Percentiles rank a stretch among this genome's conserved stretches.
Conservation (phyloP, 2,797 vertebrate genomes). For the Harpagifer antarcticus region DNA sequence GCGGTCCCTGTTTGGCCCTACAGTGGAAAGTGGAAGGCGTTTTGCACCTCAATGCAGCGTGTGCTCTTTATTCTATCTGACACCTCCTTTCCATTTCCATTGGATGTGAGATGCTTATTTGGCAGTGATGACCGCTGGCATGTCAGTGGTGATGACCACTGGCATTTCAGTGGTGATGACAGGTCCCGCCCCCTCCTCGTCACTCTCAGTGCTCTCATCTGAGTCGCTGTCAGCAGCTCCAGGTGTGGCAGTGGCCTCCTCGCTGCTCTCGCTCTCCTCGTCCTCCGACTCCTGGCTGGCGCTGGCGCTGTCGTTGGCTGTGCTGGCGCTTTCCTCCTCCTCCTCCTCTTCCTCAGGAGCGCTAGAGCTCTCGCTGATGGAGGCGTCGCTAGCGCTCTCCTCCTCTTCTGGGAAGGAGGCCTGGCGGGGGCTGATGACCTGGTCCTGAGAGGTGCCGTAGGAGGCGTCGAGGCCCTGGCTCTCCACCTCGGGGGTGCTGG, state of each 20-base stretch:
- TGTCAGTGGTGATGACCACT: constrained; percentile 70
- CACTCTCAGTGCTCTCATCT: constrained; percentile 77
- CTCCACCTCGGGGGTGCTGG: constrained; percentile 85
- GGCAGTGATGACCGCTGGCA: constrained; percentile 74
- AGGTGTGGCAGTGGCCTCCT: constrained; percentile 79
- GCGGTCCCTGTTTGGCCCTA: constrained; percentile 51
- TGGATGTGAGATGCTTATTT: constrained; percentile 70
- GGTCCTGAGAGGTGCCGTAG: constrained; percentile 56
- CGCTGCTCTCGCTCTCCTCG: constrained; percentile 80
- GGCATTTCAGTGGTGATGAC: constrained; percentile 60
- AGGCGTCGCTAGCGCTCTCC: constrained; percentile 44
- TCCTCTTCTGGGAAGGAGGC: constrained; percentile 56
- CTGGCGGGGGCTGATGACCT: constrained; percentile 57
- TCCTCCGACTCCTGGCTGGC: constrained; percentile 71
- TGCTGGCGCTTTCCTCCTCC: constrained; percentile 61
- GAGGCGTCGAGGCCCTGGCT: constrained; percentile 76
- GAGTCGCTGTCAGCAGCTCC: constrained; percentile 78
- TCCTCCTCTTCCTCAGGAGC: constrained; percentile 64
- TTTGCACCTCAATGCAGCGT: constrained; percentile 53
- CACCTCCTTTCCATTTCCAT: constrained; percentile 17
- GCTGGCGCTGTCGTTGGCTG: constrained; percentile 53
- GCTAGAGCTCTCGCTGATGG: constrained; percentile 64
- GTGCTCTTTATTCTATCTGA: constrained; percentile 27
- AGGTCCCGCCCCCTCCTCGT: constrained; percentile 53
- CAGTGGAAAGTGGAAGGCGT: constrained; percentile 27